A percentile compares a stretch with the other conserved stretches of the same genome.
Conservation (phyloP, 2,113 vertebrate species). For the Nothocercus julius region DNA sequence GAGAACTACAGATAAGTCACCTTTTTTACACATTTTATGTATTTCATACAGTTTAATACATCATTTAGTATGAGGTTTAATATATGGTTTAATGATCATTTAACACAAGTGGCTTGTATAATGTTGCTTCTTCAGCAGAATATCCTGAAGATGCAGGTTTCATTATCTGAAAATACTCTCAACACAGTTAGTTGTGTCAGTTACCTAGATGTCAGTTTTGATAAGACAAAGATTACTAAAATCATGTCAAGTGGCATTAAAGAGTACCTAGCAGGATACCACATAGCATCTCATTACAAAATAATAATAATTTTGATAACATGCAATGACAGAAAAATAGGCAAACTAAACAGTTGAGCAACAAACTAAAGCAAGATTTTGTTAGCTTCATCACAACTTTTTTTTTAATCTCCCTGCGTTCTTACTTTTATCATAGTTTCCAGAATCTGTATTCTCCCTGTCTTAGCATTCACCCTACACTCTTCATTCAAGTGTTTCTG, state of each 20-base stretch:
- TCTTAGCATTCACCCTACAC: neutral
- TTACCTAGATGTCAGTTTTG: too few species aligned
- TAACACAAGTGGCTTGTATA: neutral
- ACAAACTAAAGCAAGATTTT: neutral
- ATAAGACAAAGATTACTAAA: neutral
- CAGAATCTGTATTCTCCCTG: neutral
- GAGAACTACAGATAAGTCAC: neutral
- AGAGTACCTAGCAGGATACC: neutral
- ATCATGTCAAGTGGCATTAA: neutral
- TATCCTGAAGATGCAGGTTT: neutral
- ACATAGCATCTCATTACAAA: neutral
- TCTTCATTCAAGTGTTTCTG: neutral
- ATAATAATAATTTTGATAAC: too few species aligned
- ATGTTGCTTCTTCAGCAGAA: neutral
- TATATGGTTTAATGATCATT: neutral
- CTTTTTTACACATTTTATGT: neutral
- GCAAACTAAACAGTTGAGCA: neutral
- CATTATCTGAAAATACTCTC: neutral
- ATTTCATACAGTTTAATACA: neutral
- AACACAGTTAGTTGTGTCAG: too few species aligned
- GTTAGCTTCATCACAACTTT: neutral
- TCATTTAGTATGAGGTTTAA: neutral
- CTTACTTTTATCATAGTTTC: neutral
- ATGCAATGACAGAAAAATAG: neutral
- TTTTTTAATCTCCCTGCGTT: neutral